A percentile compares a stretch with the other conserved stretches of the same genome.
phyloP scores from a whole-genome alignment of 2,797 vertebrate genomes.

The Acridotheres tristis region DNA sequence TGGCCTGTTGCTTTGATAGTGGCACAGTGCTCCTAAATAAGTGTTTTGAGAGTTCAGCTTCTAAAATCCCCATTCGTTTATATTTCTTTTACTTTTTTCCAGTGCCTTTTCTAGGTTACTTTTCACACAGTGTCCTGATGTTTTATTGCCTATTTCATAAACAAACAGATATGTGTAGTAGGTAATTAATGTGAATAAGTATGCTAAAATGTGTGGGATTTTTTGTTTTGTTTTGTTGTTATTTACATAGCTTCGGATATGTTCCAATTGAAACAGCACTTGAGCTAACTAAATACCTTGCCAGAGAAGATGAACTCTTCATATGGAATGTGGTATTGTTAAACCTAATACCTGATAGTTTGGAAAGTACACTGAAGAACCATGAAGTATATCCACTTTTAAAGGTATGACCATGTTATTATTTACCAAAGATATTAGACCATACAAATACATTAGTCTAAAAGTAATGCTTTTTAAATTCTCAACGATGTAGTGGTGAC shows the following conservation, averaged over 20 bases:
- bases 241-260: constrained; percentile 71
- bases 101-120: neutral
- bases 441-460: neutral
- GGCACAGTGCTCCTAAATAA: neutral
- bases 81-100: neutral
- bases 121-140: neutral
- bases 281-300: constrained; percentile 80
- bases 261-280: constrained; percentile 74
- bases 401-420: constrained; percentile 73
- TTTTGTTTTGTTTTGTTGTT: neutral
- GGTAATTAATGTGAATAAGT: neutral
- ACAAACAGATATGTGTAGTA: neutral
- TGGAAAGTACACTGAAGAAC: constrained; percentile 57
- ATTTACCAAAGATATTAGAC: neutral
- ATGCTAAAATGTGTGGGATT: neutral
- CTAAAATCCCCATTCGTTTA: neutral
- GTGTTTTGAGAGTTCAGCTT: neutral
- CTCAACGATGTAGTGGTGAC: neutral
- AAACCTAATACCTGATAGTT: constrained; percentile 51
- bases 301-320: constrained; percentile 75
- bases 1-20: neutral
- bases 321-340: constrained; percentile 72
- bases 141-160: neutral
- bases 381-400: constrained; percentile 74
- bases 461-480: neutral